Percentiles rank a stretch among this genome's conserved stretches.
These are phyloP conservation scores for Pollenia labialis DNA, from an alignment of 2,888 invertebrate genomes.

Conservation along the genomic window DNA sequence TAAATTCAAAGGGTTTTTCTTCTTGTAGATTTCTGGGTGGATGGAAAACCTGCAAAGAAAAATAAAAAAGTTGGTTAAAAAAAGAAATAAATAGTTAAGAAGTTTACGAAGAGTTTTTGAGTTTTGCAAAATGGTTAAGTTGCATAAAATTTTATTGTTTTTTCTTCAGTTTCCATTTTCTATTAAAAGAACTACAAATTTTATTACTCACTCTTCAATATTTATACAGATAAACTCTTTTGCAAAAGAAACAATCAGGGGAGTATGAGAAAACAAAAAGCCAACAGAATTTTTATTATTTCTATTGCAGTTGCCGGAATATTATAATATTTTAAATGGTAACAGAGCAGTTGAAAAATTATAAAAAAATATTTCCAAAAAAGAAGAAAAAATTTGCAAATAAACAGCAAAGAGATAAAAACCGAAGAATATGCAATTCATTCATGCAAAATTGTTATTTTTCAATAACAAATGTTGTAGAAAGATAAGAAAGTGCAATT, in stretches of 20 bases:
- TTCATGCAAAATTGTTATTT: conserved; percentile 70
- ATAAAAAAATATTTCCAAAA: neutral
- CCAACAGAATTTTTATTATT: conserved; percentile 5
- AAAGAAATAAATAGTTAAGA: conserved; percentile 50
- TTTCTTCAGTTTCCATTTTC: conserved; percentile 21
- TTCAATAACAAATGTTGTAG: conserved; percentile 72
- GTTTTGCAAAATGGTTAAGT: conserved; percentile 31
- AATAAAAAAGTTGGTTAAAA: conserved; percentile 4
- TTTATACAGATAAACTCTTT: conserved; percentile 47
- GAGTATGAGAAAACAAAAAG: neutral
- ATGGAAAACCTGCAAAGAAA: conserved; percentile 82
- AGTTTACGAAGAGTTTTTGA: conserved; percentile 1
- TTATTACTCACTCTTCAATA: conserved; percentile 26
- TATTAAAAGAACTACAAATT: neutral
- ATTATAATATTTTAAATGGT: conserved; percentile 48
- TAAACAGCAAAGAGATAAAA: conserved; percentile 43
- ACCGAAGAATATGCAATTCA: conserved; percentile 68
- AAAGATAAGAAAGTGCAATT: conserved; percentile 74
- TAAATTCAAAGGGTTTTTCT: conserved; percentile 91
- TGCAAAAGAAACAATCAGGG: conserved; percentile 15
- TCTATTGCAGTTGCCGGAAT: conserved; percentile 11
- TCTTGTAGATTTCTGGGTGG: conserved; percentile 88
- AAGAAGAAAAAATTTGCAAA: conserved; percentile 25
- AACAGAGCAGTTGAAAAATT: conserved; percentile 8
- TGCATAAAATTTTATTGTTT: conserved; percentile 55